A percentile compares a stretch with the other conserved stretches of the same genome.
Conservation (phyloP, 2,113 vertebrate species). For the Microtus montanus region DNA sequence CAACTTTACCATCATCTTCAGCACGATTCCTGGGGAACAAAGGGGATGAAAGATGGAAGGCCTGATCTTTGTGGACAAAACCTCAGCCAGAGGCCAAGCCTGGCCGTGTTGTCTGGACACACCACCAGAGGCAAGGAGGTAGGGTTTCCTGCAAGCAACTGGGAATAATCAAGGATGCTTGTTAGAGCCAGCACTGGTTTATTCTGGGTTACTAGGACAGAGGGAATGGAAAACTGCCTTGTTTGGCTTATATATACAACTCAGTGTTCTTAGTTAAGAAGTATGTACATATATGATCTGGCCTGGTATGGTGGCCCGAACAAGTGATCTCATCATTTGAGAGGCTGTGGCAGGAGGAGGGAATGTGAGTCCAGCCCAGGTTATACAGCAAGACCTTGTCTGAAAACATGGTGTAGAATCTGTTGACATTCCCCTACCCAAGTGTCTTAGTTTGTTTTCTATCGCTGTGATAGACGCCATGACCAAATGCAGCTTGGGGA, state of each 20-base stretch:
- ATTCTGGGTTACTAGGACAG: neutral
- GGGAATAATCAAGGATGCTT: neutral
- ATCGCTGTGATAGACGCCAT: neutral
- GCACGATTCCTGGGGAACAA: neutral
- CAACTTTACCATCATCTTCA: no score
- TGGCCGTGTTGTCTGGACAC: neutral
- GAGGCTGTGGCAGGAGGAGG: neutral
- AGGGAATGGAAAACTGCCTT: neutral
- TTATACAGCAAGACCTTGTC: neutral
- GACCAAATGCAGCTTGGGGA: neutral
- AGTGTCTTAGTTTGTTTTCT: neutral
- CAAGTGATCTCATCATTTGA: neutral
- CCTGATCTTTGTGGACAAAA: no score
- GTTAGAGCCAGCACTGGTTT: neutral
- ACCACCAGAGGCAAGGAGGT: neutral
- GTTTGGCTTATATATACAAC: neutral
- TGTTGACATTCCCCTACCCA: neutral
- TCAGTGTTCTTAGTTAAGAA: neutral
- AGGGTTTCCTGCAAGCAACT: neutral
- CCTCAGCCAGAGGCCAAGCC: neutral
- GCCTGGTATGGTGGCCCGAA: neutral
- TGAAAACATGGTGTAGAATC: neutral
- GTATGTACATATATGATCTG: neutral
- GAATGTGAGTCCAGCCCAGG: neutral
- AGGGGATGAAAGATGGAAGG: accelerated